A percentile compares a stretch with the other conserved stretches of the same genome.
These are phyloP conservation scores for Aegotheles bennettii DNA, from an alignment of 2,113 vertebrate genomes.

Conservation along the genomic window DNA sequence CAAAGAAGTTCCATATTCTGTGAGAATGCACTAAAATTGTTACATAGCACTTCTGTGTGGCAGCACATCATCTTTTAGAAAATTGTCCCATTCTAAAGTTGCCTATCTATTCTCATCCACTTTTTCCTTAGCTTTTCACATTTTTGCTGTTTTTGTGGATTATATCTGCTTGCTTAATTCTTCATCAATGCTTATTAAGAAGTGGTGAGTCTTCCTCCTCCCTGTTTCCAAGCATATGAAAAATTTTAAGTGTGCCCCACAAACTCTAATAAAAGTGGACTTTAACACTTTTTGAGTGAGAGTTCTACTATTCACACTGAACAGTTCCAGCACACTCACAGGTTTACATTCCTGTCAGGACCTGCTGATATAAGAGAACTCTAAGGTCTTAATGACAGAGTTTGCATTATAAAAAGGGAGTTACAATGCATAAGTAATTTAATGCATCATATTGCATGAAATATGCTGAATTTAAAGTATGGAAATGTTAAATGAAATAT, in stretches of 20 bases:
- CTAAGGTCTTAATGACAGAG: neutral
- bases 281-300: neutral
- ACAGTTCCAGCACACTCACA: neutral
- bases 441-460: neutral
- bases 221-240: neutral
- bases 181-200: neutral
- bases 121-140: neutral
- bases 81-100: neutral
- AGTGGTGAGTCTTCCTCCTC: neutral
- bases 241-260: neutral
- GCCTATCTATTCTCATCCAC: neutral
- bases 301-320: neutral
- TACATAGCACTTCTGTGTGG: neutral
- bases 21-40: neutral
- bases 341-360: slow-evolving; percentile 31
- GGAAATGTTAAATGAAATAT: neutral
- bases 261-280: too few species aligned
- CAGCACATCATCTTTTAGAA: neutral
- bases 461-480: slow-evolving; percentile 25
- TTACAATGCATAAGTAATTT: neutral
- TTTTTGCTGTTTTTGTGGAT: neutral
- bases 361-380: neutral
- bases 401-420: slow-evolving; percentile 15
- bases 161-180: neutral
- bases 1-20: neutral